Conservation (phyloP, 2,888 invertebrate species). For the Mantis religiosa region DNA sequence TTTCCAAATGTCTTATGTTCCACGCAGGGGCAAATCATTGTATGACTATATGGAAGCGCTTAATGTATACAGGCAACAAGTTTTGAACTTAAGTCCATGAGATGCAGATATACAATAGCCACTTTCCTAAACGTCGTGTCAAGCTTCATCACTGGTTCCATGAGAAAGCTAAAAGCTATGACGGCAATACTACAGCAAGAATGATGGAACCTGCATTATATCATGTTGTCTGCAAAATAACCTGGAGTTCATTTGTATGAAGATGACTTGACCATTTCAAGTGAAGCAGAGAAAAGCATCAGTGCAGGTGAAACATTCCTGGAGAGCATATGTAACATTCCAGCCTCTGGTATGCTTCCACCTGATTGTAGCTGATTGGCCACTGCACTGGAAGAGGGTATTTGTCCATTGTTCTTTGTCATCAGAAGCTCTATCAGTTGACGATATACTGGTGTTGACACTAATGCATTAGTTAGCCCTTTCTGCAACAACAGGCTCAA, state of each 20-base stretch:
- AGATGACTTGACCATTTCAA: not conserved
- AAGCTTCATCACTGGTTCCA: too few species aligned
- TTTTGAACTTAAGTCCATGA: too few species aligned
- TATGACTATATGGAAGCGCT: too few species aligned
- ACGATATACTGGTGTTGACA: constrained; percentile 23
- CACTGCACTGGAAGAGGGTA: not conserved
- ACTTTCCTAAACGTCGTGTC: too few species aligned
- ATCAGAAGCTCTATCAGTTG: constrained; percentile 24
- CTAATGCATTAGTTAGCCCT: constrained; percentile 20
- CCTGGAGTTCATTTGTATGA: not conserved
- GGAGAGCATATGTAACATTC: constrained; percentile 16
- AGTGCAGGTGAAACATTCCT: constrained; percentile 21
- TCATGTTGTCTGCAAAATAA: too few species aligned
- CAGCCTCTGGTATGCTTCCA: constrained; percentile 25
- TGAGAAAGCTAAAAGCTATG: too few species aligned
- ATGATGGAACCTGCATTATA: not conserved
- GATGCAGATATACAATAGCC: too few species aligned
- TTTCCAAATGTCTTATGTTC: too few species aligned
- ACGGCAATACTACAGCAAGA: not conserved
- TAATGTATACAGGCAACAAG: too few species aligned
- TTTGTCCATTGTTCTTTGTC: not conserved
- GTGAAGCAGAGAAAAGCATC: constrained; percentile 20
- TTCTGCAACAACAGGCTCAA: constrained; percentile 16
- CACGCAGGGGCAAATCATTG: too few species aligned
- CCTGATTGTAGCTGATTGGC: constrained; percentile 17